Percentiles rank a stretch among this genome's conserved stretches.
These are phyloP conservation scores for Microcebus murinus DNA, from an alignment of 2,113 vertebrate species.

Conservation along the genomic window DNA sequence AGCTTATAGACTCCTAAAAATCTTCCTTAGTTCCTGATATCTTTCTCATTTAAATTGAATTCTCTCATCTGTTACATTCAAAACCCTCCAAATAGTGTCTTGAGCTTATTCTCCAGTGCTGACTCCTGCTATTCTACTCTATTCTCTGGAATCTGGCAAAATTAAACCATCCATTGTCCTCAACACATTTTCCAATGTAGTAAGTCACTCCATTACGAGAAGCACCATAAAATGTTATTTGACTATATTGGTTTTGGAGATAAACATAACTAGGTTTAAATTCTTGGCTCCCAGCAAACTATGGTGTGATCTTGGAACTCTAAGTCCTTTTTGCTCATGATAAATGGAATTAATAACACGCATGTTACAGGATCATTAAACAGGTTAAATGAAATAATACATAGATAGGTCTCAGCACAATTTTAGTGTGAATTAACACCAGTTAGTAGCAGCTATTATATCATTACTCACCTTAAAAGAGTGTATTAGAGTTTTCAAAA, in stretches of 20 bases:
- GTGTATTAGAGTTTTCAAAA: not conserved
- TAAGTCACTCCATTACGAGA: not conserved
- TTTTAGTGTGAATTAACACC: not conserved
- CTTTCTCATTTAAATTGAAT: not conserved
- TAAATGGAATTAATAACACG: not conserved
- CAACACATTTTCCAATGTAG: not conserved
- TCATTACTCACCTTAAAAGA: not conserved
- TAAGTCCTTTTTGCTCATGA: not conserved
- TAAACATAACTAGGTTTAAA: not conserved
- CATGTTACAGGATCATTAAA: not conserved
- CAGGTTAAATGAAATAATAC: not conserved
- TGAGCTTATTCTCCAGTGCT: not conserved
- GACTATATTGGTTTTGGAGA: not conserved
- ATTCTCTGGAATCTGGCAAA: not conserved
- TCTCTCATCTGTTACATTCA: not conserved
- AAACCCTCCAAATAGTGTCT: not conserved
- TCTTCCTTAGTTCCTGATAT: not conserved
- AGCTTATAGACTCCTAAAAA: not conserved
- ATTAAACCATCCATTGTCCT: not conserved
- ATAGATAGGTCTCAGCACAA: not conserved
- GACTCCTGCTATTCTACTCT: not conserved
- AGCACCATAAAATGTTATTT: not conserved
- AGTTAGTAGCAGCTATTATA: not conserved
- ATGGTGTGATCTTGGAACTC: not conserved
- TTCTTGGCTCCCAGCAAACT: not conserved